These are phyloP conservation scores for Thunnus thynnus DNA, from an alignment of 2,113 vertebrate species.

Conservation along the genomic window DNA sequence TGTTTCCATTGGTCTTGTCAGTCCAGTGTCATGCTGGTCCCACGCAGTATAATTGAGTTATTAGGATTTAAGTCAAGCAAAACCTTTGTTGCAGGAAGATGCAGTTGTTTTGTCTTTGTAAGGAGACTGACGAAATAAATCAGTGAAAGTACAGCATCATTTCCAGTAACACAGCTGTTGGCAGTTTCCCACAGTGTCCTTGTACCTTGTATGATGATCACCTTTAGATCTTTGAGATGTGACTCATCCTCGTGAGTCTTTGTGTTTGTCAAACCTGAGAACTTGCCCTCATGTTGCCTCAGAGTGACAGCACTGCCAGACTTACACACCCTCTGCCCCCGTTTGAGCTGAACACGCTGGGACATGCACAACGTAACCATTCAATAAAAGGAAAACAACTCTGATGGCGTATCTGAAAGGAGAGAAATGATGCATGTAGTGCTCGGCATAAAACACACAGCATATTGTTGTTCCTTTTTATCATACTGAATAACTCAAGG, in stretches of 20 bases:
- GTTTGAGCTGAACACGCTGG: conserved; percentile 48
- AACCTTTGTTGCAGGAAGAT: not conserved
- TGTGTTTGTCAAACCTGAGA: conserved; percentile 39
- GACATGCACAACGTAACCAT: conserved; percentile 52
- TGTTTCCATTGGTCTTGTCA: not conserved
- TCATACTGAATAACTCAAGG: not conserved
- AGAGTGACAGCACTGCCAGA: conserved; percentile 65
- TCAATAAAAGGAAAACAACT: conserved; percentile 44
- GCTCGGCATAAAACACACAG: not conserved
- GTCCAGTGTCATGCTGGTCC: not conserved
- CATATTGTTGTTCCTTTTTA: conserved; percentile 22
- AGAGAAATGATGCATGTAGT: conserved; percentile 31
- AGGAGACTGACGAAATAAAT: not conserved
- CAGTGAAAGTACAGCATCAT: not conserved
- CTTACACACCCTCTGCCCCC: conserved; percentile 29
- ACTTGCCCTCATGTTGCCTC: conserved; percentile 48
- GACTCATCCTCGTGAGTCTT: conserved; percentile 31
- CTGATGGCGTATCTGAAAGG: conserved; percentile 33
- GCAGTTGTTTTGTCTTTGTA: not conserved
- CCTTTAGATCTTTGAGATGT: conserved; percentile 33
- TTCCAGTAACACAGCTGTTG: not conserved
- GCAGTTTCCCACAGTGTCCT: not conserved
- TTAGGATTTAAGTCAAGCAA: not conserved
- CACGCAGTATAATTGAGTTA: too few relatives aligned
- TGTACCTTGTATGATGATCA: not conserved